phyloP scores from a whole-genome alignment of 1,140 invertebrate genomes.

The Lamellibrachia luymesi region DNA sequence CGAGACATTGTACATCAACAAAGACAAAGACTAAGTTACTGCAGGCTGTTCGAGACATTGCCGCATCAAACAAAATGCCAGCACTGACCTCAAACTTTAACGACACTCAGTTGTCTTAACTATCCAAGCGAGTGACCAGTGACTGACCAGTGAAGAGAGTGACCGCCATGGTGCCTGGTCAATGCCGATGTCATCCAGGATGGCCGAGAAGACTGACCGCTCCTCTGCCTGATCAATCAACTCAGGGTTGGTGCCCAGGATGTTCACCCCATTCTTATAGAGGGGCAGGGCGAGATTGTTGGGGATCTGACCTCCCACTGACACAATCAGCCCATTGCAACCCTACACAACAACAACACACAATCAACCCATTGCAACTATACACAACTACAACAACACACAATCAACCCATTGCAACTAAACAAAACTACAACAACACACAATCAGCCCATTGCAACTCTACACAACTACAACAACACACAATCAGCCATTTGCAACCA shows the following conservation, averaged over 20 bases:
- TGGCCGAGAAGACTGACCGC: slow-evolving; percentile 96
- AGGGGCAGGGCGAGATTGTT: slow-evolving; percentile 99
- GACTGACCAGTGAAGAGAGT: slow-evolving; percentile 54
- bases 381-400: slow-evolving; percentile 60
- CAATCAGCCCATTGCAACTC: too few species aligned
- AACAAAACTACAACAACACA: background rate
- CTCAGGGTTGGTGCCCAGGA: slow-evolving; percentile 91
- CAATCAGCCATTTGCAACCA: slow-evolving; percentile 76
- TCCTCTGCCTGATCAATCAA: slow-evolving; percentile 97
- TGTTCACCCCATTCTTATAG: slow-evolving; percentile 65
- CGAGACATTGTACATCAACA: too few species aligned
- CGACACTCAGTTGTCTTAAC: too few species aligned
- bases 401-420: slow-evolving; percentile 76
- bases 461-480: slow-evolving; percentile 66
- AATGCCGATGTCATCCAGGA: slow-evolving; percentile 94
- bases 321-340: slow-evolving; percentile 84
- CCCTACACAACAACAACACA: background rate
- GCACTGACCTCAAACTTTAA: too few species aligned
- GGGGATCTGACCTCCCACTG: slow-evolving; percentile 97
- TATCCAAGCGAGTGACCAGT: too few species aligned
- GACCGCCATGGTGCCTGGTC: slow-evolving; percentile 95
- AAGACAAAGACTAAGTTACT: too few species aligned
- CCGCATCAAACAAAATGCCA: too few species aligned
- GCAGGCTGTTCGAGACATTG: too few species aligned
- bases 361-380: too few species aligned